phyloP scores from a whole-genome alignment of 1,140 invertebrate genomes.

The Myzus persicae region DNA sequence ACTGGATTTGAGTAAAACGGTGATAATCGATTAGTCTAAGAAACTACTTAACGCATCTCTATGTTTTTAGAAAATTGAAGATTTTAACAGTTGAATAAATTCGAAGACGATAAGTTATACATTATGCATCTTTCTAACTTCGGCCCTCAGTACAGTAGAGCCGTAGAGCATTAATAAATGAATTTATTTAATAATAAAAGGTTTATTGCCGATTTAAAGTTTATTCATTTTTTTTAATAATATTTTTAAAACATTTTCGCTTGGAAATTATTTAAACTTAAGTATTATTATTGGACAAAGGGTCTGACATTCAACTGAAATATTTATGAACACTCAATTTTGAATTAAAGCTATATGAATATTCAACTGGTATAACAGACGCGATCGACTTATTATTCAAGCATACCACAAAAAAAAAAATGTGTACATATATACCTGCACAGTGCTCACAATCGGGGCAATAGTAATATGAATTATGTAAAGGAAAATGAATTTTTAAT shows the following conservation, averaged over 20 bases:
- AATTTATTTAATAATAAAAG: neutral
- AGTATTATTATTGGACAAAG: neutral
- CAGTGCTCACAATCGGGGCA: neutral
- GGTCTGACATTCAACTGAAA: neutral
- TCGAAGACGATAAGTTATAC: neutral
- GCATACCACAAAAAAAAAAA: neutral
- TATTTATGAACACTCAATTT: constrained; percentile 3
- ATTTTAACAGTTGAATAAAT: neutral
- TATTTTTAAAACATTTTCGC: neutral
- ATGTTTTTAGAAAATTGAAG: neutral
- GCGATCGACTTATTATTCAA: constrained; percentile 1
- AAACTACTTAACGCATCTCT: neutral
- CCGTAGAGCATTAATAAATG: neutral
- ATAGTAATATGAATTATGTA: neutral
- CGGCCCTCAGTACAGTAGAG: neutral
- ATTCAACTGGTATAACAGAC: neutral
- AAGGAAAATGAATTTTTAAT: neutral
- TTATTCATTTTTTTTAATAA: neutral
- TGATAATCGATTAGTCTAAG: neutral
- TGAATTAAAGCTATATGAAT: constrained; percentile 8
- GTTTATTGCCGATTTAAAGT: neutral
- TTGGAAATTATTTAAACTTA: neutral
- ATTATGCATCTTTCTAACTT: too few relatives aligned
- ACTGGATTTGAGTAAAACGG: neutral
- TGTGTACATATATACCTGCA: neutral